These are phyloP conservation scores for Pogonognathellus flavescens DNA, from an alignment of 1,140 invertebrate species.

Conservation along the genomic window DNA sequence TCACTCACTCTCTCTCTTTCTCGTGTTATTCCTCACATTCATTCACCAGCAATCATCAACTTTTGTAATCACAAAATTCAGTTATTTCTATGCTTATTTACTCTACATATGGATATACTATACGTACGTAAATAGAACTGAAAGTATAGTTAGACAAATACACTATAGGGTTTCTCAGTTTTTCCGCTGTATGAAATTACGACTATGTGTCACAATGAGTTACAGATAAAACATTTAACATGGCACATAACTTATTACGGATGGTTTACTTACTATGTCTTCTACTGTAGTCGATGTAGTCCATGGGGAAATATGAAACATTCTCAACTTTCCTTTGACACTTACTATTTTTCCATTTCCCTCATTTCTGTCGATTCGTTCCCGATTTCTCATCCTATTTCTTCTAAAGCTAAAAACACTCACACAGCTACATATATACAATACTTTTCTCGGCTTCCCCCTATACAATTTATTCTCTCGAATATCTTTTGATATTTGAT, in stretches of 20 bases:
- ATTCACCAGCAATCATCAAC: constrained; percentile 16
- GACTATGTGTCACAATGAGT: too few species aligned
- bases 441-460: not conserved
- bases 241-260: too few species aligned
- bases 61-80: constrained; percentile 35
- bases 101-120: not conserved
- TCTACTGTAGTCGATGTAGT: not conserved
- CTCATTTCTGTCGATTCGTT: not conserved
- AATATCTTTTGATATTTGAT: too few species aligned
- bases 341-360: not conserved
- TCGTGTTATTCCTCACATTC: constrained; percentile 1
- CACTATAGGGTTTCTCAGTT: too few species aligned
- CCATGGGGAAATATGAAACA: constrained; percentile 17
- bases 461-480: too few species aligned
- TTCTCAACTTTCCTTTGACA: constrained; percentile 2
- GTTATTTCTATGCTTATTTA: constrained; percentile 2
- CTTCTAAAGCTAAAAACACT: not conserved
- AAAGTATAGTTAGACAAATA: not conserved
- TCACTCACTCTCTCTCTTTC: not conserved
- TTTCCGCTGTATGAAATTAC: too few species aligned
- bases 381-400: not conserved
- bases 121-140: not conserved
- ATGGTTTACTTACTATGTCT: too few species aligned
- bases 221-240: too few species aligned
- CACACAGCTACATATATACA: not conserved